Base-by-base conservation (phyloP, 2,888 invertebrate genomes). In the Stramonita haemastoma region DNA sequence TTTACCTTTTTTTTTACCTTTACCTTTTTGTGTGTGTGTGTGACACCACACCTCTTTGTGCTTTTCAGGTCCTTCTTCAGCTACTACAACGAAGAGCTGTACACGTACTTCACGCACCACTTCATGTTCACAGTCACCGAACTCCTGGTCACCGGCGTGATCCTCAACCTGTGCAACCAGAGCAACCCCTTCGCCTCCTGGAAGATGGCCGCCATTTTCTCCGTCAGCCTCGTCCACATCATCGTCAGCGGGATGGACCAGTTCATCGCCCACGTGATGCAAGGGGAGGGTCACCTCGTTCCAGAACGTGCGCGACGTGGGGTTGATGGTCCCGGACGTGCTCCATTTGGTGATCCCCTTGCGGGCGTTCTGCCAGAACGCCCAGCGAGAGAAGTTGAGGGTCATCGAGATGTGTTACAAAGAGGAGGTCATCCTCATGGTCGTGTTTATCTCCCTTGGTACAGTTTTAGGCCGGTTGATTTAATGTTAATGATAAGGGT, bases 261-360 rank as follows among this genome's bases (percentile, higher is more conserved):
- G 94, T 96, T 96, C 90, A 93, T 95, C 19, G 89, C 91, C 13
- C 95, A 95, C 86, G 94, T 95, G 0, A 90, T 95, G 13, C 91
- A 93, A 56, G 93, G 94, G 1, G 87, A 92, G 32, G 95, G 95
- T 19, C 91, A 92, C 22, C 22, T 91, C 88, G 22, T 95, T 95
- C 90, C 95, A 95, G 90, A 95, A 94, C 81, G 93, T 93, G 0
- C 92, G 96, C 32, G 94, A 96, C 89, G 90, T 95, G 36, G 95
- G 94, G 0, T 90, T 96, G 85, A 94, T 95, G 95, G 90, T 95
- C 8, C 95, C 95, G 0, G 96, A 96, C 90, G 70, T 95, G 26
- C 90, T 95, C 8, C 95, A 95, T 93, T 96, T 97, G 57, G 92
- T 97, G 32, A 96, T 97, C 91, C 97, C 97, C 0, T 73, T 95